Conservation (phyloP, 2,888 invertebrate genomes). For the Rhagonycha fulva region DNA sequence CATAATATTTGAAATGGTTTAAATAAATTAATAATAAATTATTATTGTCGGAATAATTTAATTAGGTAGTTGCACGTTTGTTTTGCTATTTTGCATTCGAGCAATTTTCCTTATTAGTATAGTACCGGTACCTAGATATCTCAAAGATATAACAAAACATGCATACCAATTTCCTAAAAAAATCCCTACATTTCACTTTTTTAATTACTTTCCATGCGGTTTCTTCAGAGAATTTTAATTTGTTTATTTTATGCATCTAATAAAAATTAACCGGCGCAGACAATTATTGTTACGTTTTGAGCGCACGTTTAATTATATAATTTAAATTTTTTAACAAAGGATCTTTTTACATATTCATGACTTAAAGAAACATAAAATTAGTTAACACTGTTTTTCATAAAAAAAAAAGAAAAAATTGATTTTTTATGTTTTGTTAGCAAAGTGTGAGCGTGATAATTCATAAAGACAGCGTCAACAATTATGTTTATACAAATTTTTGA, state of each 20-base stretch:
- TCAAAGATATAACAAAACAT: not conserved
- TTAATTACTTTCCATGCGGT: not conserved
- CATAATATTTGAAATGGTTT: not conserved
- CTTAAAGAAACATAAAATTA: not conserved
- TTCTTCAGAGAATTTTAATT: not conserved
- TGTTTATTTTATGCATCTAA: not conserved
- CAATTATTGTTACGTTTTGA: not conserved
- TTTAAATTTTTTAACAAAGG: not conserved
- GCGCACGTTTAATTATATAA: not conserved
- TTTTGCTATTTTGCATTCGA: not conserved
- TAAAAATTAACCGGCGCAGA: not conserved
- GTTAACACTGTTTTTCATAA: not conserved
- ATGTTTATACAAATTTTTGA: conserved; percentile 19
- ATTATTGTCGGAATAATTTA: not conserved
- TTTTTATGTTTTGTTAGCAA: not conserved
- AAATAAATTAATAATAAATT: not conserved
- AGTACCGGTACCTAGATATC: not conserved
- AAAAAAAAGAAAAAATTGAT: not conserved
- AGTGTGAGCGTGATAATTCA: conserved; percentile 1
- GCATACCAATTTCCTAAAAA: not conserved
- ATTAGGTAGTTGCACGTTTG: not conserved
- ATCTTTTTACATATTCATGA: not conserved
- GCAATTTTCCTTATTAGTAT: not conserved
- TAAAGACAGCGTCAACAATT: conserved; percentile 14
- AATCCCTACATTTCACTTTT: not conserved